Evolutionary conservation across 2,888 invertebrate genomes (phyloP).

Genomic region (Sminthurides aquaticus): DNA sequence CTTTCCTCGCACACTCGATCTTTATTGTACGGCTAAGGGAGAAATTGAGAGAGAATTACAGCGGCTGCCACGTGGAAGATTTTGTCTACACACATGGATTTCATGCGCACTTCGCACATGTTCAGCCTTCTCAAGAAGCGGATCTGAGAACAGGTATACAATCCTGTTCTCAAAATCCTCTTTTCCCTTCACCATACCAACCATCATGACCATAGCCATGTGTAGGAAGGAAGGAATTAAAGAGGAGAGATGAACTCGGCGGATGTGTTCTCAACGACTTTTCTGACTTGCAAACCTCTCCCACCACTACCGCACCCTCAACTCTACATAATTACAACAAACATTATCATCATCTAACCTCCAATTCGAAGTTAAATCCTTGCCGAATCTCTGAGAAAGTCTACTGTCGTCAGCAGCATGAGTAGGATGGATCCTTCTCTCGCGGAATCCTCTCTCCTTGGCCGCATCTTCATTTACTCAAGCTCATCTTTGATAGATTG

Average conservation of each 20-base stretch:
- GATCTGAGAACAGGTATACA: neutral
- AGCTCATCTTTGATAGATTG: neutral
- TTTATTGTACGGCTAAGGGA: neutral
- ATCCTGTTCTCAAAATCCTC: neutral
- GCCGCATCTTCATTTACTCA: neutral
- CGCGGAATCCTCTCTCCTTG: neutral
- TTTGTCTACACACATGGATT: neutral
- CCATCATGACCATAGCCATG: too few species aligned
- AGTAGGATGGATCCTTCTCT: neutral
- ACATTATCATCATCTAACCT: neutral
- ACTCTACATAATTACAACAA: neutral
- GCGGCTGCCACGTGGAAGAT: neutral
- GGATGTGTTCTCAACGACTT: neutral
- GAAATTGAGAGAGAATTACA: neutral
- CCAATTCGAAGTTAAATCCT: too few species aligned
- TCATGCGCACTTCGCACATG: neutral
- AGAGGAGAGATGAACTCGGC: neutral
- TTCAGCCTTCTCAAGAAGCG: too few species aligned
- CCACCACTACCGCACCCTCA: constrained; percentile 1
- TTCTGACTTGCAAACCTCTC: neutral
- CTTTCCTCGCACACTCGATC: neutral
- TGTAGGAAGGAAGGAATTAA: too few species aligned
- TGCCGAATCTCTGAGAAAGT: neutral
- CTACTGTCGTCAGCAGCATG: neutral
- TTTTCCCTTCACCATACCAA: too few species aligned